A percentile compares a stretch with the other conserved stretches of the same genome.
These are phyloP conservation scores for Lipotes vexillifer DNA, from an alignment of 2,113 vertebrate genomes.

Conservation along the genomic window DNA sequence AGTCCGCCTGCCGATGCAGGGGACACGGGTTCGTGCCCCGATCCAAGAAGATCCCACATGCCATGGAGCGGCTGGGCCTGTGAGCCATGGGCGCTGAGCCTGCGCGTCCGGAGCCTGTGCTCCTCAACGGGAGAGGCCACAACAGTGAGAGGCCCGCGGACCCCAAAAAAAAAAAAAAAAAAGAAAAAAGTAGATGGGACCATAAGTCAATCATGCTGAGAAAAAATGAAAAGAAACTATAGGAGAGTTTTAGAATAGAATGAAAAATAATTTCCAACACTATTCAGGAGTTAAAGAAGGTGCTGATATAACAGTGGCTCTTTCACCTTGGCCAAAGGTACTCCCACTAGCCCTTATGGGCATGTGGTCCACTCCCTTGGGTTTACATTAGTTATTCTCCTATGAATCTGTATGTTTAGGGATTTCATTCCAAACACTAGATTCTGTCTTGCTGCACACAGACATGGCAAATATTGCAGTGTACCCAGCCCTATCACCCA, in stretches of 20 bases:
- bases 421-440: neutral
- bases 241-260: conserved; percentile 6
- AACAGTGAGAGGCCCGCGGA: too few species aligned
- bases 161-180: too few species aligned
- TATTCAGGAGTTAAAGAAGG: conserved; percentile 2
- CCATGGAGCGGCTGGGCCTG: too few species aligned
- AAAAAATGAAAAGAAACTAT: neutral
- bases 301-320: neutral
- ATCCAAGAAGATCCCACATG: too few species aligned
- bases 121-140: too few species aligned
- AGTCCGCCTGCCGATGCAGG: too few species aligned
- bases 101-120: too few species aligned
- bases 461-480: neutral
- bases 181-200: neutral
- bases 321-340: neutral
- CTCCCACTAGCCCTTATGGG: neutral
- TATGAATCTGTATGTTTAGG: neutral
- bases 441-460: neutral
- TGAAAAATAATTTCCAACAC: conserved; percentile 15
- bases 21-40: too few species aligned
- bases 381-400: neutral
- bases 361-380: neutral
- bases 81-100: too few species aligned
- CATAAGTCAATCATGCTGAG: neutral
- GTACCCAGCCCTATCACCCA: neutral